phyloP scores from a whole-genome alignment of 2,113 vertebrate genomes.

The Sterrhoptilus dennistouni region DNA sequence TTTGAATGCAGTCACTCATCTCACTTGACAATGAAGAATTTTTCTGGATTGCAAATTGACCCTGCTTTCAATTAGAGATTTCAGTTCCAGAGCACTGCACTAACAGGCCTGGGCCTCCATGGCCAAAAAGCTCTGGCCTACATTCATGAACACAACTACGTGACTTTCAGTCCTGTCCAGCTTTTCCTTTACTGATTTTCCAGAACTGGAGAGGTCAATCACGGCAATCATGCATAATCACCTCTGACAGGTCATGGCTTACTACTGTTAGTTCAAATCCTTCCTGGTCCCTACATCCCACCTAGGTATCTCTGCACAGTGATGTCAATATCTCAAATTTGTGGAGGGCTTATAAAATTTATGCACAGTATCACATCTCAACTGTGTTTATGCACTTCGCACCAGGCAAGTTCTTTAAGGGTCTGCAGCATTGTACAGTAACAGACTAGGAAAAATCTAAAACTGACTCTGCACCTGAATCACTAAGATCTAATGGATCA shows the following conservation, averaged over 20 bases:
- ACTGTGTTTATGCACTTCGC: not conserved
- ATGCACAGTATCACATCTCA: not conserved
- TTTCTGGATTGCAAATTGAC: not conserved
- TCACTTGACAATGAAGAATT: not conserved
- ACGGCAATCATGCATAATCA: not conserved
- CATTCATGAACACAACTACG: not conserved
- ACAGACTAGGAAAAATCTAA: not conserved
- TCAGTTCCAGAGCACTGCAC: not conserved
- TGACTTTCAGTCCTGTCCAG: not conserved
- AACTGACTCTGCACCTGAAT: not conserved
- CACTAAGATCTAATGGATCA: not conserved
- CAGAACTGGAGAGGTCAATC: not conserved
- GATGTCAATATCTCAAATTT: not conserved
- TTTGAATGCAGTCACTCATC: not conserved
- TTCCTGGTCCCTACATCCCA: not conserved
- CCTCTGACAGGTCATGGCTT: not conserved
- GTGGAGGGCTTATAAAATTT: not conserved
- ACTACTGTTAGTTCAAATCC: not conserved
- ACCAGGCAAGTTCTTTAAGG: not conserved
- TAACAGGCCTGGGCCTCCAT: not conserved
- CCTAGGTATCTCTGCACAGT: not conserved
- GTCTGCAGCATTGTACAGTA: not conserved
- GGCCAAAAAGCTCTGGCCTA: not conserved
- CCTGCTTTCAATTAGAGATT: not conserved
- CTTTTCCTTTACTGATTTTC: not conserved